phyloP scores from a whole-genome alignment of 2,113 vertebrate species.

The Psittacara wagleri region DNA sequence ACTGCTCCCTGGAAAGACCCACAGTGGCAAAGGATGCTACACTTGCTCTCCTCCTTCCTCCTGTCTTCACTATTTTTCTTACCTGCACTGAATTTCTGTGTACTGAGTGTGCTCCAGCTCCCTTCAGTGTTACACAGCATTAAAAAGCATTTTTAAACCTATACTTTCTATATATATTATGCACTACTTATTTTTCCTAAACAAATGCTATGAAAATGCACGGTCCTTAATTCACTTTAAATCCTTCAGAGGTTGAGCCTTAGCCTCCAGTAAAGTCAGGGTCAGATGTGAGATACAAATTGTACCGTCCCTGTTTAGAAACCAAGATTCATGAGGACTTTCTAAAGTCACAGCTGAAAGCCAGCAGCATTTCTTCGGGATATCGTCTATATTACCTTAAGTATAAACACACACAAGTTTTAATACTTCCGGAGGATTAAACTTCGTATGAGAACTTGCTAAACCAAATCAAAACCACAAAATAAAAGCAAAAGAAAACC shows the following conservation, averaged over 20 bases:
- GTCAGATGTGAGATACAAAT: neutral
- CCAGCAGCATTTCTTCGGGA: neutral
- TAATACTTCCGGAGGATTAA: neutral
- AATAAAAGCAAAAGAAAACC: neutral
- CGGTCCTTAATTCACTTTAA: neutral
- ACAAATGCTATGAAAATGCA: neutral
- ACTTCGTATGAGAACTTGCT: neutral
- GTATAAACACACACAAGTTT: neutral
- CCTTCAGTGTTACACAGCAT: conserved; percentile 74
- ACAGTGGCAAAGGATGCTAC: conserved; percentile 78
- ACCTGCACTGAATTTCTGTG: conserved; percentile 80
- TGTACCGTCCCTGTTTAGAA: neutral
- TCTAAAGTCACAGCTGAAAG: neutral
- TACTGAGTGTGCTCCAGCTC: conserved; percentile 74
- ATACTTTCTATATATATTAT: neutral
- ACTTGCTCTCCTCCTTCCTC: conserved; percentile 77
- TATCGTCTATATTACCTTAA: neutral
- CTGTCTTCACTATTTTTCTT: conserved; percentile 77
- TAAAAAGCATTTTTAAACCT: conserved; percentile 19
- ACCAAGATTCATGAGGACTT: neutral
- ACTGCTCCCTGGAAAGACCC: conserved; percentile 75
- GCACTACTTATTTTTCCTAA: neutral
- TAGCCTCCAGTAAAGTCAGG: neutral
- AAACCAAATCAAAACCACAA: neutral
- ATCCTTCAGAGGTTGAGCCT: neutral